These are phyloP conservation scores for Hyaena hyaena DNA, from an alignment of 2,113 vertebrate genomes.

Conservation along the genomic window DNA sequence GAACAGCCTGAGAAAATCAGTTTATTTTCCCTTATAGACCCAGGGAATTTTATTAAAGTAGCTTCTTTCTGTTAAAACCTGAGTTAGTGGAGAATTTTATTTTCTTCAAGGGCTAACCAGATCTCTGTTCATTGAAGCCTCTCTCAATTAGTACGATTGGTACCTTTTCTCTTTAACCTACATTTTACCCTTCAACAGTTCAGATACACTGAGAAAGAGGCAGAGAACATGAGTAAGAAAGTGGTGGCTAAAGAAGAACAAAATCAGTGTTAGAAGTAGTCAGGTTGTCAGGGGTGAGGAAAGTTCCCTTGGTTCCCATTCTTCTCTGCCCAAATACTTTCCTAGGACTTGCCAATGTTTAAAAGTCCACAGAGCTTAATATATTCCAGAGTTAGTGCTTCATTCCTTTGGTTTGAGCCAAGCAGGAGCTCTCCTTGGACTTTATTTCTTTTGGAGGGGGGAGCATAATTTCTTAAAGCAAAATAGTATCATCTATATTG, in stretches of 20 bases:
- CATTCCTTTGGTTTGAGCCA: neutral
- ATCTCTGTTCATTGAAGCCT: neutral
- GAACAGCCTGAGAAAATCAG: neutral
- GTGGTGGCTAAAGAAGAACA: neutral
- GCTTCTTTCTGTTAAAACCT: slow-evolving; percentile 14
- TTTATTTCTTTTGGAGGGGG: neutral
- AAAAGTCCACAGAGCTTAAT: slow-evolving; percentile 15
- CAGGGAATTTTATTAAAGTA: neutral
- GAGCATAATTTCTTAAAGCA: neutral
- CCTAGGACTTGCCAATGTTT: neutral
- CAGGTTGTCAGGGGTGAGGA: neutral
- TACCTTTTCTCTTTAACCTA: neutral
- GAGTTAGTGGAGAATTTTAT: slow-evolving; percentile 40
- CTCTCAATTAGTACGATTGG: neutral
- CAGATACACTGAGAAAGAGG: neutral
- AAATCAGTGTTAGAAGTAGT: slow-evolving; percentile 1
- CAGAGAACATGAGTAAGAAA: neutral
- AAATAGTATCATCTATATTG: slow-evolving; percentile 30
- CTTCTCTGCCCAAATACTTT: slow-evolving; percentile 10
- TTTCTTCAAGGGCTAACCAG: neutral
- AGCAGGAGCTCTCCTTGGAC: neutral
- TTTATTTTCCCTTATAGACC: neutral
- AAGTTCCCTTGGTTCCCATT: neutral
- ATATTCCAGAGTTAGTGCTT: slow-evolving; percentile 18
- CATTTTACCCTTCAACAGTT: neutral